Conservation (phyloP, 2,888 invertebrate species). For the Synanthedon andrenaeformis region DNA sequence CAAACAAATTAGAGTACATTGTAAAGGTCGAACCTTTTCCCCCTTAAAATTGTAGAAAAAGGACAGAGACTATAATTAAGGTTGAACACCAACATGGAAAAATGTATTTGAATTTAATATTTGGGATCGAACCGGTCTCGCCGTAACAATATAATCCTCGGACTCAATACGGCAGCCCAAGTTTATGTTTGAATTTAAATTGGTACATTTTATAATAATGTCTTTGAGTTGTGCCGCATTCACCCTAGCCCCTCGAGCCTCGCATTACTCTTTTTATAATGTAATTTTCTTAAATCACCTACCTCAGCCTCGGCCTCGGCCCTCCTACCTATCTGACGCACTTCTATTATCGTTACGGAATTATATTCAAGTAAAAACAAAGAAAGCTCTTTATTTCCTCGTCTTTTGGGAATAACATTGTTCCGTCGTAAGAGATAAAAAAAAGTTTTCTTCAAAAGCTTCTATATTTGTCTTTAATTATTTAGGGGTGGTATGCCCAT, state of each 20-base stretch:
- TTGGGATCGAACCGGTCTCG: constrained; percentile 1
- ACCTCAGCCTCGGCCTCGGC: constrained; percentile 35
- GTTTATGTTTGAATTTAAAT: constrained; percentile 61
- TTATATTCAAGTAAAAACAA: constrained; percentile 15
- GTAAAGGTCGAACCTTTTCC: too few relatives aligned
- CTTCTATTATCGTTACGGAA: constrained; percentile 26
- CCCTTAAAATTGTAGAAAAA: neutral
- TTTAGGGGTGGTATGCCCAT: neutral
- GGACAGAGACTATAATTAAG: neutral
- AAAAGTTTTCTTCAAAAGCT: neutral
- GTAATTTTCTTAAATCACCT: constrained; percentile 66
- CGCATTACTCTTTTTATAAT: constrained; percentile 53
- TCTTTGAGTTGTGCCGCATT: constrained; percentile 42
- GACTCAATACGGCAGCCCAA: constrained; percentile 28
- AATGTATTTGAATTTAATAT: neutral
- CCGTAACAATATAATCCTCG: constrained; percentile 12
- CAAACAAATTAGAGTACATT: too few relatives aligned
- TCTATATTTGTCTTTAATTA: neutral
- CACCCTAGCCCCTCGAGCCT: constrained; percentile 35
- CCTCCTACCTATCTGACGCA: constrained; percentile 21
- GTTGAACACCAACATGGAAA: neutral
- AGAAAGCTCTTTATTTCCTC: constrained; percentile 4
- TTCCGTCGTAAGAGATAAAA: neutral
- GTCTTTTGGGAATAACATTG: neutral
- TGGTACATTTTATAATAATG: constrained; percentile 59